These are phyloP conservation scores for Agonum fuliginosum DNA, from an alignment of 2,888 invertebrate species.

Conservation along the genomic window DNA sequence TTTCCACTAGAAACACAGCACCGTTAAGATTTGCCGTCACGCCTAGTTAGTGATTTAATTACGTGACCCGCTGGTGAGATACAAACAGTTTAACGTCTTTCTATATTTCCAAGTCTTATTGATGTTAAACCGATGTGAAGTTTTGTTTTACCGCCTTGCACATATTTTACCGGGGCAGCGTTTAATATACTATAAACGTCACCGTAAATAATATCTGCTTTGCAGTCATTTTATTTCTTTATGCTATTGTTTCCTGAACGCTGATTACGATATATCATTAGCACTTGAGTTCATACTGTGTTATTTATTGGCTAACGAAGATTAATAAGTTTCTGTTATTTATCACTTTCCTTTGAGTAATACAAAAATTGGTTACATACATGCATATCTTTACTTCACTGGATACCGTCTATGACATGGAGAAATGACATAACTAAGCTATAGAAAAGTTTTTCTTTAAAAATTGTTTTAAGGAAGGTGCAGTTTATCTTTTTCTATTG, in stretches of 20 bases:
- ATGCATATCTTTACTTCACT: too few species aligned
- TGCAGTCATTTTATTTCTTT: slow-evolving; percentile 15
- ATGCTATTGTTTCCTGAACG: slow-evolving; percentile 23
- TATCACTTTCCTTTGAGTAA: background rate
- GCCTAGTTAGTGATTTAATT: slow-evolving; percentile 44
- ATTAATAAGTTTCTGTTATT: background rate
- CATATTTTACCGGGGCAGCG: slow-evolving; percentile 50
- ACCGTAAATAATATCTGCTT: slow-evolving; percentile 55
- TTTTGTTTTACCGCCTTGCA: slow-evolving; percentile 39
- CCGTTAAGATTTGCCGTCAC: slow-evolving; percentile 32
- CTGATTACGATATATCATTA: slow-evolving; percentile 33
- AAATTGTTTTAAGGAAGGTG: too few species aligned
- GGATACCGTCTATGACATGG: too few species aligned
- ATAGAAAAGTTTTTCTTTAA: too few species aligned
- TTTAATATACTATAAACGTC: slow-evolving; percentile 55
- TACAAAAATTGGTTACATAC: too few species aligned
- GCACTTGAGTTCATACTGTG: background rate
- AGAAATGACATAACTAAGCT: too few species aligned
- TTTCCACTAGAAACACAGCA: slow-evolving; percentile 26
- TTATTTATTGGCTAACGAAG: slow-evolving; percentile 14
- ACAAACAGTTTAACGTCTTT: slow-evolving; percentile 33
- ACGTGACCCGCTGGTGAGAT: slow-evolving; percentile 2
- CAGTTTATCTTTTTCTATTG: too few species aligned
- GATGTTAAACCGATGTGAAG: slow-evolving; percentile 44
- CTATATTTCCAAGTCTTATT: background rate